These are phyloP conservation scores for Melieria picta DNA, from an alignment of 2,888 invertebrate species.

Conservation along the genomic window DNA sequence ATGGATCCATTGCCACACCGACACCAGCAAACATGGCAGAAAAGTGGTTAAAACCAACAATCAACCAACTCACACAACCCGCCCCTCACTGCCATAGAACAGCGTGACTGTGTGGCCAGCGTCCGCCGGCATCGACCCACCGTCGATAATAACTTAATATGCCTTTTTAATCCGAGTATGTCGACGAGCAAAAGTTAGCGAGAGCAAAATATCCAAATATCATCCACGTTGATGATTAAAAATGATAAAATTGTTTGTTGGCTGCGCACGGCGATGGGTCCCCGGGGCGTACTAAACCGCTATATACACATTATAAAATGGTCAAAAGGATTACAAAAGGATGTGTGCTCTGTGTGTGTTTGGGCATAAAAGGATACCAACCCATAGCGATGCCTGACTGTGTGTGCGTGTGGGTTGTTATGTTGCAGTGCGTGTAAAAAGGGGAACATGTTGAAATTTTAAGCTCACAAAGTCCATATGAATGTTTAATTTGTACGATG, in stretches of 20 bases:
- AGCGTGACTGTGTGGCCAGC: neutral
- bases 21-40: neutral
- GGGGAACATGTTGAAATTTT: constrained; percentile 50
- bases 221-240: constrained; percentile 60
- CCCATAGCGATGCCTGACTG: constrained; percentile 15
- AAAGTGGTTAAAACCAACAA: neutral
- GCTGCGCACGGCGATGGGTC: constrained; percentile 58
- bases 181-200: constrained; percentile 41
- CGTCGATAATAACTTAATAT: constrained; percentile 63
- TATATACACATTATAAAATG: constrained; percentile 67
- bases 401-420: neutral
- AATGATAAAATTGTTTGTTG: constrained; percentile 64
- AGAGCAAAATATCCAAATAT: constrained; percentile 36
- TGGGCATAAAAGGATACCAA: neutral
- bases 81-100: neutral
- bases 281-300: constrained; percentile 63
- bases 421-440: constrained; percentile 2
- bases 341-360: constrained; percentile 39
- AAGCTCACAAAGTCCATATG: constrained; percentile 52
- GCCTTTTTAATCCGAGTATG: constrained; percentile 58
- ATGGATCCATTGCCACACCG: neutral
- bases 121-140: neutral
- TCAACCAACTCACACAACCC: neutral
- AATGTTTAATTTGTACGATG: constrained; percentile 54
- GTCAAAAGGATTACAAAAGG: constrained; percentile 57